phyloP scores from a whole-genome alignment of 2,888 invertebrate species.

The Drosophila niveifrons region DNA sequence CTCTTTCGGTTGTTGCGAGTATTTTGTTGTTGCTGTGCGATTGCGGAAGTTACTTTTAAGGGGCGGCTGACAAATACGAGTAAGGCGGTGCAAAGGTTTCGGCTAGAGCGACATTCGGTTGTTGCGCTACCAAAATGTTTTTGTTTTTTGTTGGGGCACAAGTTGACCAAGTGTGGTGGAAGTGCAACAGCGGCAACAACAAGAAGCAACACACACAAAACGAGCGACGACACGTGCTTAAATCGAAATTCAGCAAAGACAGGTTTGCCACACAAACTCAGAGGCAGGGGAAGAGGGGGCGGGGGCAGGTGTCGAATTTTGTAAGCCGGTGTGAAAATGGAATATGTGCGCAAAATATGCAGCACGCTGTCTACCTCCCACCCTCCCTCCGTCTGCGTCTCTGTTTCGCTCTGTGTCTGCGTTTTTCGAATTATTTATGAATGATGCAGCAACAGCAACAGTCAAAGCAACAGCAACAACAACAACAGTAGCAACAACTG shows the following conservation, averaged over 20 bases:
- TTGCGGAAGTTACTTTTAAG: constrained; percentile 40
- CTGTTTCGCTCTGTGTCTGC: constrained; percentile 44
- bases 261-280: constrained; percentile 20
- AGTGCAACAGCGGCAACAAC: constrained; percentile 33
- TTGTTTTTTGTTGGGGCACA: neutral
- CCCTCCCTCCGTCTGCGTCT: neutral
- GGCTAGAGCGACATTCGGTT: constrained; percentile 7
- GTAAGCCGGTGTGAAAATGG: constrained; percentile 56
- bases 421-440: constrained; percentile 70
- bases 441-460: constrained; percentile 60
- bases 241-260: constrained; percentile 47
- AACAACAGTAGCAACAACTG: constrained; percentile 1
- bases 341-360: constrained; percentile 30
- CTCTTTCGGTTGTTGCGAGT: neutral
- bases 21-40: constrained; percentile 12
- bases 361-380: neutral
- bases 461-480: constrained; percentile 11
- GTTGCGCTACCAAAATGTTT: constrained; percentile 4
- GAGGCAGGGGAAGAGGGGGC: neutral
- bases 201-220: constrained; percentile 15
- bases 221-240: constrained; percentile 68
- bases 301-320: constrained; percentile 33
- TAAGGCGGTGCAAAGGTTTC: no score
- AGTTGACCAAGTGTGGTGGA: constrained; percentile 1
- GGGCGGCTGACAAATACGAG: constrained; percentile 9